Conservation (phyloP, 2,797 vertebrate genomes). For the Acestrorhynchus altus region DNA sequence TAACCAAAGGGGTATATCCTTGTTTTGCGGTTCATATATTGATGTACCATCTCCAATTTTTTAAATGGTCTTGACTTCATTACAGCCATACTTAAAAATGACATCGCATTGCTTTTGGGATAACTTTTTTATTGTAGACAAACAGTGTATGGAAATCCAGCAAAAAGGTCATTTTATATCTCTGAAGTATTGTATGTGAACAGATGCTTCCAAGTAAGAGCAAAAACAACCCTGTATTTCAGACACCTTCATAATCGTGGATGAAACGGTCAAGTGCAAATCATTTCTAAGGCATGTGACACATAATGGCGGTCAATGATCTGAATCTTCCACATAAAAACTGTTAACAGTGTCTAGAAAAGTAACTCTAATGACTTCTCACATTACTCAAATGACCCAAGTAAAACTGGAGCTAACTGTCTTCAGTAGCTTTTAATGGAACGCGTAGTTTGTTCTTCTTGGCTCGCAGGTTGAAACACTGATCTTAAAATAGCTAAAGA, state of each 20-base stretch:
- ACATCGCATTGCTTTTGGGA: constrained; percentile 20
- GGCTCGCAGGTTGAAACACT: constrained; percentile 60
- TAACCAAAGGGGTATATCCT: no score
- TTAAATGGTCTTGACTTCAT: no score
- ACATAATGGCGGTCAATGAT: constrained; percentile 11
- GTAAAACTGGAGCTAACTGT: constrained; percentile 11
- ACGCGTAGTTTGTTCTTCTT: constrained; percentile 64
- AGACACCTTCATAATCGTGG: constrained; percentile 7
- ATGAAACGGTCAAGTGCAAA: constrained; percentile 56
- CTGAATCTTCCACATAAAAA: constrained; percentile 22
- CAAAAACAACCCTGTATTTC: constrained; percentile 32
- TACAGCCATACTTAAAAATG: not conserved
- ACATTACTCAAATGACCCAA: constrained; percentile 14
- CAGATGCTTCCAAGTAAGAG: constrained; percentile 1
- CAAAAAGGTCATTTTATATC: constrained; percentile 43
- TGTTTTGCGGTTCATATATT: no score
- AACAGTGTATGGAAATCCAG: constrained; percentile 37
- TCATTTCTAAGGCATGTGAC: constrained; percentile 63
- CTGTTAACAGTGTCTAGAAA: constrained; percentile 17
- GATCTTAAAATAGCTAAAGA: constrained; percentile 43
- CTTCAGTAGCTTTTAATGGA: constrained; percentile 22
- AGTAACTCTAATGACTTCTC: constrained; percentile 17
- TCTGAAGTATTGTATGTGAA: not conserved
- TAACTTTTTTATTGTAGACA: constrained; percentile 54
- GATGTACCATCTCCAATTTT: no score